Percentiles rank a stretch among this genome's conserved stretches.
Evolutionary conservation across 2,888 invertebrate species (phyloP).

Genomic region (Sarcophaga subvicina): DNA sequence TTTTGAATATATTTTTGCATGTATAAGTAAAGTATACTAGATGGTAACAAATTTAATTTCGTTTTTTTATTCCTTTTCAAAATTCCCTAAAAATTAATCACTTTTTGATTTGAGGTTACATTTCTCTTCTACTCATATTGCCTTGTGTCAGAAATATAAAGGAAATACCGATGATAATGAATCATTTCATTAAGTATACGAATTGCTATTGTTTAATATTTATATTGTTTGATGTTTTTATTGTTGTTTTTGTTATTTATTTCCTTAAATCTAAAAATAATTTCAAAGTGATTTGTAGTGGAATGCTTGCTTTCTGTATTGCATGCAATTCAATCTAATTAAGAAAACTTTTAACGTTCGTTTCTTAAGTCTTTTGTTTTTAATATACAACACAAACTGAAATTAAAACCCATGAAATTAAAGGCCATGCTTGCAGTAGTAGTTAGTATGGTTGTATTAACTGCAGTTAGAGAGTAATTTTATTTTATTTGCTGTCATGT

Average conservation of each 20-base stretch:
- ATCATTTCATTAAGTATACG: slow-evolving; percentile 15
- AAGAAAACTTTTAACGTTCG: slow-evolving; percentile 9
- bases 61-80: background rate
- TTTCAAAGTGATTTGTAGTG: background rate
- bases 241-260: slow-evolving; percentile 26
- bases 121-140: background rate
- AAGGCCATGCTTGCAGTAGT: background rate
- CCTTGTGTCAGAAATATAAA: background rate
- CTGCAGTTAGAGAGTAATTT: background rate
- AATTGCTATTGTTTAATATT: slow-evolving; percentile 8
- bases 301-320: background rate
- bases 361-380: slow-evolving; percentile 58
- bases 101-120: background rate
- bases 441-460: background rate
- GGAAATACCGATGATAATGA: slow-evolving; percentile 43
- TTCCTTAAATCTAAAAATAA: slow-evolving; percentile 51
- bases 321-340: slow-evolving; percentile 48
- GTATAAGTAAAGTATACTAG: too few relatives aligned
- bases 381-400: background rate
- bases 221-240: slow-evolving; percentile 22
- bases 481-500: background rate
- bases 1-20: too few relatives aligned
- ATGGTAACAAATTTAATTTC: background rate
- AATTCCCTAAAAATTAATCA: slow-evolving; percentile 53
- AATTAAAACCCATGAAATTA: slow-evolving; percentile 36